Percentiles rank a stretch among this genome's conserved stretches.
Evolutionary conservation across 2,113 vertebrate species (phyloP).

Genomic region (Oreochromis spilurus): DNA sequence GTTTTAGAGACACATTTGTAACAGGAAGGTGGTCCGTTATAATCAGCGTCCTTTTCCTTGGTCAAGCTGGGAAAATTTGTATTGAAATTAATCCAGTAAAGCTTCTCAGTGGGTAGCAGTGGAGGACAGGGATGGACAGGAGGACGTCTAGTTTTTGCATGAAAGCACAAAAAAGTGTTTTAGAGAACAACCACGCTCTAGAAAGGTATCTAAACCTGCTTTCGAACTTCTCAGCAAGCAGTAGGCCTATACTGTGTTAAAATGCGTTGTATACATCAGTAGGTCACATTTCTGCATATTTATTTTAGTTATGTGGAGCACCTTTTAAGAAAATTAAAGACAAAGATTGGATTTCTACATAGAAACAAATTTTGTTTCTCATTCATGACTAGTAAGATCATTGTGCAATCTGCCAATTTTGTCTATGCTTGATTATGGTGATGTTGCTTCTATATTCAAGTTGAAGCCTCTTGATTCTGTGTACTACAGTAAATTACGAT

Average conservation of each 20-base stretch:
- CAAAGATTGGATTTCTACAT: not conserved
- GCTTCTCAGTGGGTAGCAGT: not conserved
- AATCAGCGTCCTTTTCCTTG: not conserved
- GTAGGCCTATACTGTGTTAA: not conserved
- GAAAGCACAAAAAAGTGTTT: not conserved
- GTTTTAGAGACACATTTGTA: not conserved
- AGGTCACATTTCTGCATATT: not conserved
- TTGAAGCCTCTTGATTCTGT: not conserved
- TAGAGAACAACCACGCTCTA: not conserved
- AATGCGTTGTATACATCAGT: not conserved
- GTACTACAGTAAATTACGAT: not conserved
- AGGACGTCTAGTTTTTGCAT: not conserved
- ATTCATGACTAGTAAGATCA: not conserved
- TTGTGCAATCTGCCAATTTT: not conserved
- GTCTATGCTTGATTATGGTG: not conserved
- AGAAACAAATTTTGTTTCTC: not conserved
- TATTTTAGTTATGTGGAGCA: not conserved
- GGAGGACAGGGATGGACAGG: not conserved
- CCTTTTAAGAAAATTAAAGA: not conserved
- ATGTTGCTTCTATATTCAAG: not conserved
- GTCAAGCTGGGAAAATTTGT: not conserved
- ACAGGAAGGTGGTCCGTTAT: not conserved
- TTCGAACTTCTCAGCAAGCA: accelerated
- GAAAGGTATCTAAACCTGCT: not conserved
- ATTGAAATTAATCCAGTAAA: not conserved